phyloP scores from a whole-genome alignment of 1,140 invertebrate species.

The Drosophila ficusphila region DNA sequence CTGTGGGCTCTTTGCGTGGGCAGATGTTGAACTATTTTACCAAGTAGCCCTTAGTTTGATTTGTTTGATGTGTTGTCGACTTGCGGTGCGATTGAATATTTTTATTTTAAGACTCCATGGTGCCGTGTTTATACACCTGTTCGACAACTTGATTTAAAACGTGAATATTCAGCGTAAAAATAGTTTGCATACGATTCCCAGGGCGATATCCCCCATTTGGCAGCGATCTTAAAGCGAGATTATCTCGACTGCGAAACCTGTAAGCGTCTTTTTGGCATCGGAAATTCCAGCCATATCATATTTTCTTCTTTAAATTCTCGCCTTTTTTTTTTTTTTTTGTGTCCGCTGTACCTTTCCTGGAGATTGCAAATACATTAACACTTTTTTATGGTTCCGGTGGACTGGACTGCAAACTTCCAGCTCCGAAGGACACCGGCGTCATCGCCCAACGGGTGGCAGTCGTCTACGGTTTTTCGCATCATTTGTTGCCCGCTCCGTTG shows the following conservation, averaged over 20 bases:
- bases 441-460: slow-evolving; percentile 59
- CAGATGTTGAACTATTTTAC: slow-evolving; percentile 40
- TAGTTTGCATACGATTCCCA: slow-evolving; percentile 3
- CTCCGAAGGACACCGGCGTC: slow-evolving; percentile 47
- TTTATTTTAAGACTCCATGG: slow-evolving; percentile 39
- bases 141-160: slow-evolving; percentile 23
- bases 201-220: background rate
- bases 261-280: slow-evolving; percentile 1
- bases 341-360: slow-evolving; percentile 35
- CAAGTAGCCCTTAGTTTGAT: slow-evolving; percentile 49
- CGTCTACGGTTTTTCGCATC: slow-evolving; percentile 66
- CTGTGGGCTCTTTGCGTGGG: slow-evolving; percentile 34
- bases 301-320: slow-evolving; percentile 24
- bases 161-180: slow-evolving; percentile 14
- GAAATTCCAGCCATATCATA: slow-evolving; percentile 22
- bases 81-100: slow-evolving; percentile 10
- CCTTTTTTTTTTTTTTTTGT: slow-evolving; percentile 19
- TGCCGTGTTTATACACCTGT: slow-evolving; percentile 24
- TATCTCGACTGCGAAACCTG: background rate
- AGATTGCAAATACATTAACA: slow-evolving; percentile 73
- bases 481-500: slow-evolving; percentile 55
- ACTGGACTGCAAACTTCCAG: slow-evolving; percentile 27
- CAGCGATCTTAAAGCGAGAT: slow-evolving; percentile 9
- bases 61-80: slow-evolving; percentile 32
- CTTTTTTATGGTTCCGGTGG: slow-evolving; percentile 60